Percentiles rank a stretch among this genome's conserved stretches.
phyloP scores from a whole-genome alignment of 1,140 invertebrate genomes.

The Drosophila truncata region DNA sequence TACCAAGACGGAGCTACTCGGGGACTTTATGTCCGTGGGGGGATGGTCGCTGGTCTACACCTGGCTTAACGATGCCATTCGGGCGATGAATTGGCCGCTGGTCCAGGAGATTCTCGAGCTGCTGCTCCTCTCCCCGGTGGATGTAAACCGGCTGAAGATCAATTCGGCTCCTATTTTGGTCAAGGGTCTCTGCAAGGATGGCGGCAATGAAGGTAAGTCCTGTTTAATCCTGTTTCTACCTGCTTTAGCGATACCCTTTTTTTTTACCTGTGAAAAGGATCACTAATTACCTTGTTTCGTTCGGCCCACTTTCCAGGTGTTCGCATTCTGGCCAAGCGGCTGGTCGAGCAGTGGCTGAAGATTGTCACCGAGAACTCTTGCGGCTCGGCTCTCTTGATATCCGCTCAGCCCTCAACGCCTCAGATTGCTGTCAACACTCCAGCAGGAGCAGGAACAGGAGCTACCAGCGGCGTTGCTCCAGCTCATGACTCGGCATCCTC shows the following conservation, averaged over 20 bases:
- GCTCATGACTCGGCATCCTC: constrained; percentile 49
- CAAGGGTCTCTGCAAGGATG: constrained; percentile 94
- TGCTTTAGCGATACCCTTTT: background rate
- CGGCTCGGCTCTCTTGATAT: constrained; percentile 2
- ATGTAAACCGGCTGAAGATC: constrained; percentile 94
- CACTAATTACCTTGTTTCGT: constrained; percentile 44
- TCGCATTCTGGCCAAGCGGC: constrained; percentile 89
- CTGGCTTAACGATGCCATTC: constrained; percentile 95
- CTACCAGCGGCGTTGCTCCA: background rate
- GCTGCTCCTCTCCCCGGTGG: constrained; percentile 93
- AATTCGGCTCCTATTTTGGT: constrained; percentile 96
- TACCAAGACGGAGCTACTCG: constrained; percentile 93
- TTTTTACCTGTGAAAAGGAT: constrained; percentile 4
- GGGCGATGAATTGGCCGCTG: constrained; percentile 93
- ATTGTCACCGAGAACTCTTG: constrained; percentile 88
- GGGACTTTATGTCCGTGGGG: constrained; percentile 94
- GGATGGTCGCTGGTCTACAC: constrained; percentile 95
- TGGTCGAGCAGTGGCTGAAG: constrained; percentile 96
- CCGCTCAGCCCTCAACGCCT: constrained; percentile 5
- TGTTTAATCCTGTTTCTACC: background rate
- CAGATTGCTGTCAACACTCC: constrained; percentile 4
- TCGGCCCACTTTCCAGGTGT: constrained; percentile 87
- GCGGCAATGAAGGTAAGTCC: constrained; percentile 89
- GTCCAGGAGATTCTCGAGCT: constrained; percentile 94
- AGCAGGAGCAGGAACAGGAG: constrained; percentile 2